A percentile compares a stretch with the other conserved stretches of the same genome.
Evolutionary conservation across 1,140 invertebrate genomes (phyloP).

Genomic region (Diabrotica undecimpunctata): DNA sequence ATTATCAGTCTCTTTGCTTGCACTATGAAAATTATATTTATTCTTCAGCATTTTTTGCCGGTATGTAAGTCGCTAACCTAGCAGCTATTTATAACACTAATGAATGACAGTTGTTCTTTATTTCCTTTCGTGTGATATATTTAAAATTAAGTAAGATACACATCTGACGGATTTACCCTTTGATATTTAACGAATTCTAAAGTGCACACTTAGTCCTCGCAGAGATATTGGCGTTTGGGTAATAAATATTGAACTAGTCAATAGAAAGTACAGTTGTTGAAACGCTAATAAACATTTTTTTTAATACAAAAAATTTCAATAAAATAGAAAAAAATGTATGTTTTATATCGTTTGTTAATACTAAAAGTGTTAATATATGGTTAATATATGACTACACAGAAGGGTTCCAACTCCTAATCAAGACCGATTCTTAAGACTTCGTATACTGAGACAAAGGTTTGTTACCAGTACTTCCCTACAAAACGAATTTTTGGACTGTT

Average conservation of each 20-base stretch:
- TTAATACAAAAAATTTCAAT: not conserved
- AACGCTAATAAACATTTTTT: not conserved
- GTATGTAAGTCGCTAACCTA: conserved; percentile 27
- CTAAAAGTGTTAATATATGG: no score
- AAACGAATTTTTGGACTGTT: no score
- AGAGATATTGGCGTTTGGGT: not conserved
- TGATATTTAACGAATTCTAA: not conserved
- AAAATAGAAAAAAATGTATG: not conserved
- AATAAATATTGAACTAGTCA: not conserved
- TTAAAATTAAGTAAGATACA: conserved; percentile 20
- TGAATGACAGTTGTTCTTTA: conserved; percentile 24
- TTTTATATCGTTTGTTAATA: no score
- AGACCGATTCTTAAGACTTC: no score
- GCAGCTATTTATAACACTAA: conserved; percentile 25
- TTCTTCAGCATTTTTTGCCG: conserved; percentile 16
- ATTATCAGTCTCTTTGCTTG: no score
- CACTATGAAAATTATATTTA: no score
- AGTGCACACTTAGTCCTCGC: not conserved
- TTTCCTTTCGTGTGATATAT: conserved; percentile 15
- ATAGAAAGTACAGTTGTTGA: not conserved
- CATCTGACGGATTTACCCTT: not conserved
- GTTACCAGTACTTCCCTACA: no score
- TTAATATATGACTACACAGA: no score
- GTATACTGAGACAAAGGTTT: no score
- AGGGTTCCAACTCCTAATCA: no score